phyloP scores from a whole-genome alignment of 2,797 vertebrate species.

The Aldrovandia affinis region DNA sequence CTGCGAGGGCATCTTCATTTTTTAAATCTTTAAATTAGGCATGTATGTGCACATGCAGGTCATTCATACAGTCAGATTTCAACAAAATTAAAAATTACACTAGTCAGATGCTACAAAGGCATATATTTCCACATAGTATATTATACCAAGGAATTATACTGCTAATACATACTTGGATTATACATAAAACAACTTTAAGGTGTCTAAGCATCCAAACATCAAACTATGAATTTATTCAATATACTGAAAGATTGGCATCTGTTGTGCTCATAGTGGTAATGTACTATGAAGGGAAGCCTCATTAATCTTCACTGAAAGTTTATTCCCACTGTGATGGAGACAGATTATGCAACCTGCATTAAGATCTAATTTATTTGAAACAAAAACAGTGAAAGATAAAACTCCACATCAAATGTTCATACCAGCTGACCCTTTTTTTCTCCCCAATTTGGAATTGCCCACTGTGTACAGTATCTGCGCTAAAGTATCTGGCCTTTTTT shows the following conservation, averaged over 20 bases:
- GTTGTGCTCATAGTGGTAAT: constrained; percentile 56
- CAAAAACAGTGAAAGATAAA: constrained; percentile 37
- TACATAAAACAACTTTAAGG: background rate
- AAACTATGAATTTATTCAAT: constrained; percentile 47
- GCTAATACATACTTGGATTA: background rate
- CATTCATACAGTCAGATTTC: background rate
- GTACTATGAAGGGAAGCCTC: constrained; percentile 51
- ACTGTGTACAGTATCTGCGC: background rate
- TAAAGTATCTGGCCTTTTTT: too few species aligned
- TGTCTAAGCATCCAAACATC: too few species aligned
- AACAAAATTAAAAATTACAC: background rate
- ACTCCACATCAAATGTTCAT: background rate
- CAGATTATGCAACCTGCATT: constrained; percentile 43
- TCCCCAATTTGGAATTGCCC: background rate
- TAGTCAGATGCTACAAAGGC: background rate
- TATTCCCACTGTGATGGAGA: constrained; percentile 45
- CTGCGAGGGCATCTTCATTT: background rate
- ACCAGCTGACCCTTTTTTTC: background rate
- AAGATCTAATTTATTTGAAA: constrained; percentile 37
- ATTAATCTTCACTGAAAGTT: constrained; percentile 63
- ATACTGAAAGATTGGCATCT: constrained; percentile 48
- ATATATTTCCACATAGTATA: background rate
- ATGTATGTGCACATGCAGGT: background rate
- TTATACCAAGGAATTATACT: background rate
- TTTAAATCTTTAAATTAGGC: background rate